A percentile compares a stretch with the other conserved stretches of the same genome.
Evolutionary conservation across 2,113 vertebrate species (phyloP).

Genomic region (Dasypus novemcinctus): DNA sequence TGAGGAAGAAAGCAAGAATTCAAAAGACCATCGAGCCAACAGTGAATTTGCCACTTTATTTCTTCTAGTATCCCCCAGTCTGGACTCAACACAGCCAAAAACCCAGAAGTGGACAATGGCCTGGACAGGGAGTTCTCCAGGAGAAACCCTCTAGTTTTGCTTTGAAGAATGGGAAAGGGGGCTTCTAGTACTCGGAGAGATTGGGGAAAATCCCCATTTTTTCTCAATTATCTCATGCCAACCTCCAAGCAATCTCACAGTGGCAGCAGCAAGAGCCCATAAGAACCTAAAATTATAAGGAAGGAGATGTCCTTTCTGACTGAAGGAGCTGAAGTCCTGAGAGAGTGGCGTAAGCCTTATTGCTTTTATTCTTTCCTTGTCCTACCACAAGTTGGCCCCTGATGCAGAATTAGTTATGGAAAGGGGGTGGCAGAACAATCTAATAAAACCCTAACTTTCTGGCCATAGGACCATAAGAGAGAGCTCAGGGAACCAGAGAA

Average conservation of each 20-base stretch:
- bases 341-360: fast-evolving
- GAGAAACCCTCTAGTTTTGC: not conserved
- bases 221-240: not conserved
- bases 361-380: not conserved
- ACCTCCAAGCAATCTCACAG: not conserved
- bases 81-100: not conserved
- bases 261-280: not conserved
- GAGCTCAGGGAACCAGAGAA: not conserved
- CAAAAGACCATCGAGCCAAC: fast-evolving
- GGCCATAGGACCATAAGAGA: too few species aligned
- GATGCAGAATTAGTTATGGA: not conserved
- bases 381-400: not conserved
- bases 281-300: not conserved
- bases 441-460: not conserved
- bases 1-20: not conserved
- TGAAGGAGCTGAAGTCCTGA: not conserved
- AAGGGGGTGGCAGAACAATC: not conserved
- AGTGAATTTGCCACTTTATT: not conserved
- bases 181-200: not conserved
- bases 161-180: not conserved
- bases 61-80: too few species aligned
- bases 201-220: too few species aligned
- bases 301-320: not conserved
- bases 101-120: not conserved
- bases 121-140: not conserved